Conservation (phyloP, 2,797 vertebrate genomes). For the Chiloscyllium punctatum region DNA sequence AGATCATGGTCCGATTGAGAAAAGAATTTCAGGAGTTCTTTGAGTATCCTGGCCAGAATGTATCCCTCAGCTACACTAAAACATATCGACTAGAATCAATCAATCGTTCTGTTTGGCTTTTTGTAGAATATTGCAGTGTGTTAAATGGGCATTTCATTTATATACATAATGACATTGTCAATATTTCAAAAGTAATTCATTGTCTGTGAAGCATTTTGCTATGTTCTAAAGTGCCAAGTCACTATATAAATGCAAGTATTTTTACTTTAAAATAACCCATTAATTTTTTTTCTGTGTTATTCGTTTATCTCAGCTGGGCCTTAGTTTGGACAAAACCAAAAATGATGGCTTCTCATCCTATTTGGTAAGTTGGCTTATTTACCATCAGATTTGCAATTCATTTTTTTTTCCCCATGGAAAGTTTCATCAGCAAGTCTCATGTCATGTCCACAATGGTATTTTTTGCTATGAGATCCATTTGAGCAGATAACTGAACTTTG, state of each 20-base stretch:
- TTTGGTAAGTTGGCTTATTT: constrained; percentile 56
- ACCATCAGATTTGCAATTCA: neutral
- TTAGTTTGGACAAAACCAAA: constrained; percentile 69
- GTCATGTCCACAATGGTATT: neutral
- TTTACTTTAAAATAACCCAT: neutral
- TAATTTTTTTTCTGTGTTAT: neutral
- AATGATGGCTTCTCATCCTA: constrained; percentile 76
- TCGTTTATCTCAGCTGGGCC: constrained; percentile 60
- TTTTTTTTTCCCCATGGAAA: too few species aligned
- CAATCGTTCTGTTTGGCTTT: neutral
- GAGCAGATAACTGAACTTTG: neutral
- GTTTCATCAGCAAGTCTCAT: neutral
- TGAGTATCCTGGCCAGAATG: neutral
- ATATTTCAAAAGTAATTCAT: neutral
- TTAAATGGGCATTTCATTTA: neutral
- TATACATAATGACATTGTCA: neutral
- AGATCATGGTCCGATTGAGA: neutral
- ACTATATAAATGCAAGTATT: neutral
- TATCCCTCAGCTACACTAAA: neutral
- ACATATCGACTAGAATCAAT: neutral
- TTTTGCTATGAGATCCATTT: neutral
- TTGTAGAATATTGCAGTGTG: neutral
- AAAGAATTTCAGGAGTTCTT: neutral
- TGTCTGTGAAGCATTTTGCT: neutral
- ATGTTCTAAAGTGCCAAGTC: too few species aligned